Conservation (phyloP, 2,888 invertebrate species). For the Neoaliturus tenellus region DNA sequence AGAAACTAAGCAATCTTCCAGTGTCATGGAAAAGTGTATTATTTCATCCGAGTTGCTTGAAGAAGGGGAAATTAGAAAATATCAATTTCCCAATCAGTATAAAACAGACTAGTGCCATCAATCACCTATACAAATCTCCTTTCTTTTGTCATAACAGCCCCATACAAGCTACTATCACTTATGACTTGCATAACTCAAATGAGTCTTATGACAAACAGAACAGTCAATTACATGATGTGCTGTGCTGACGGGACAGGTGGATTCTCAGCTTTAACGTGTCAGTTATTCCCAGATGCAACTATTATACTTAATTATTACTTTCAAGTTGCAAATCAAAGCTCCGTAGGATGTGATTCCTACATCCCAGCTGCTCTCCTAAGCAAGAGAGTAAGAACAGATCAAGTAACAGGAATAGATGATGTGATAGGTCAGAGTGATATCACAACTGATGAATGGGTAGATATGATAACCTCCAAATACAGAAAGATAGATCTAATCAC, state of each 20-base stretch:
- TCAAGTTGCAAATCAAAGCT: neutral
- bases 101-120: neutral
- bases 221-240: neutral
- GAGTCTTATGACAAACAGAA: neutral
- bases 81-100: too few species aligned
- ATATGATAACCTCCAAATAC: too few species aligned
- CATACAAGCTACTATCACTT: neutral
- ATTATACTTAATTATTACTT: neutral
- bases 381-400: neutral
- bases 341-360: neutral
- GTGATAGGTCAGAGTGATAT: too few species aligned
- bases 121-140: neutral
- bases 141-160: neutral
- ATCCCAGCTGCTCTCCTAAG: neutral
- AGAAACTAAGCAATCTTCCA: too few species aligned
- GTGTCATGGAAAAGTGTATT: too few species aligned
- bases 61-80: too few species aligned
- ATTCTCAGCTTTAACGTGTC: neutral
- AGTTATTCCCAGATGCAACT: neutral
- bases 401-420: too few species aligned
- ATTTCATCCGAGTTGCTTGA: too few species aligned
- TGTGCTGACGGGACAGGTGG: neutral
- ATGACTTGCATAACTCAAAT: neutral
- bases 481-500: too few species aligned
- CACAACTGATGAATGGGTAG: too few species aligned